A percentile compares a stretch with the other conserved stretches of the same genome.
phyloP scores from a whole-genome alignment of 2,113 vertebrate species.

The Toxostoma redivivum region DNA sequence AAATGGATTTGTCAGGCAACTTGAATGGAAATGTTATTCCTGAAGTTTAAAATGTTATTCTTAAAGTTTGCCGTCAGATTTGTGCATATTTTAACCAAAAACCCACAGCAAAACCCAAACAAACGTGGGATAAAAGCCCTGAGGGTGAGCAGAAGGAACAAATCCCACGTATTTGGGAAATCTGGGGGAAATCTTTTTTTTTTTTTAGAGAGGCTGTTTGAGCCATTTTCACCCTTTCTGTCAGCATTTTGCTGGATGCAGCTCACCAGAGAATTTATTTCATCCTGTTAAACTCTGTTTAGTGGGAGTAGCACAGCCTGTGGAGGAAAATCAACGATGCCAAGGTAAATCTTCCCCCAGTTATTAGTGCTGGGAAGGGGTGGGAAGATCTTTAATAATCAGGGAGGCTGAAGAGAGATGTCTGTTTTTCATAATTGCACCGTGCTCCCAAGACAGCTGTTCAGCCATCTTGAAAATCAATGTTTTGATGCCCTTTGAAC shows the following conservation, averaged over 20 bases:
- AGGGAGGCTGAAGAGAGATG: constrained; percentile 42
- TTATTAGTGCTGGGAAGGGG: constrained; percentile 56
- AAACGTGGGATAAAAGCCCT: not conserved
- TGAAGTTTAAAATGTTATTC: not conserved
- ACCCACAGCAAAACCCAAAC: not conserved
- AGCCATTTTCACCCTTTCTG: not conserved
- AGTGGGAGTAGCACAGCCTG: not conserved
- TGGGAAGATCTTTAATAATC: constrained; percentile 46
- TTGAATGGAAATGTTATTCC: not conserved
- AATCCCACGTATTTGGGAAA: not conserved
- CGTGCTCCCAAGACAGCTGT: constrained; percentile 69
- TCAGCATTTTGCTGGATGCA: rapidly evolving
- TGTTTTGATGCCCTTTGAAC: constrained; percentile 83
- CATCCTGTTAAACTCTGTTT: not conserved
- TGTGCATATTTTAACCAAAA: not conserved
- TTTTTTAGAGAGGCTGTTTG: not conserved
- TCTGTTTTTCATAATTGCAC: constrained; percentile 77
- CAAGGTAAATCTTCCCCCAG: not conserved
- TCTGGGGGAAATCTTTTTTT: not conserved
- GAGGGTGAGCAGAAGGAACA: not conserved
- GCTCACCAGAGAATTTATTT: not conserved
- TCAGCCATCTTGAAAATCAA: constrained; percentile 81
- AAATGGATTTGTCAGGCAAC: not conserved
- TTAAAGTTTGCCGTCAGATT: not conserved
- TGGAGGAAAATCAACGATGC: not conserved